Conservation (phyloP, 2,113 vertebrate species). For the Elachura formosa region DNA sequence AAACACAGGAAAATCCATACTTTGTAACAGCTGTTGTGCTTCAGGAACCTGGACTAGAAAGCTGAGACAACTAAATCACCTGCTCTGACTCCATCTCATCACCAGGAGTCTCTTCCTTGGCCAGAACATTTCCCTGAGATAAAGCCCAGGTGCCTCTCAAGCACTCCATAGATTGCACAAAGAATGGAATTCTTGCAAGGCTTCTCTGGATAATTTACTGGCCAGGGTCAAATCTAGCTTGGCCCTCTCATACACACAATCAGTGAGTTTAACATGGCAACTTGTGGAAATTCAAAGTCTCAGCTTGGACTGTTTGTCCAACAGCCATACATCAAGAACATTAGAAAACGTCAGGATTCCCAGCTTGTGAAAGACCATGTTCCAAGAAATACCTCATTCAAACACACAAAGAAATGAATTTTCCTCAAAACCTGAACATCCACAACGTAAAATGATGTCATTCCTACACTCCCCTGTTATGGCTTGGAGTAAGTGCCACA, state of each 20-base stretch:
- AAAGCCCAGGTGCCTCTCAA: neutral
- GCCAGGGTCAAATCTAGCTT: neutral
- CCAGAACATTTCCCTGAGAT: neutral
- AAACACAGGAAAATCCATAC: neutral
- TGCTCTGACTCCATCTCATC: neutral
- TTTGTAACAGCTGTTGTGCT: neutral
- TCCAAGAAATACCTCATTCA: neutral
- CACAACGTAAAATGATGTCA: neutral
- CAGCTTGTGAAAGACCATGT: neutral
- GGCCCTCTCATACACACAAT: rapidly evolving
- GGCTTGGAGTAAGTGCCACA: neutral
- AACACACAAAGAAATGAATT: neutral
- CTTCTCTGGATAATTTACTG: neutral
- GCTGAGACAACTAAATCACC: neutral
- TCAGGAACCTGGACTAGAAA: neutral
- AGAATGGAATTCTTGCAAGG: neutral
- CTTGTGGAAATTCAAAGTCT: neutral
- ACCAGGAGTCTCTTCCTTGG: neutral
- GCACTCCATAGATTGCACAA: neutral
- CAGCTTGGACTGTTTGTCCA: neutral
- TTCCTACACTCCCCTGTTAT: neutral
- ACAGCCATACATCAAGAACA: neutral
- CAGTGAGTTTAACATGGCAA: neutral
- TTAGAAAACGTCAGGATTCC: neutral
- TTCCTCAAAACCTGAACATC: neutral